phyloP scores from a whole-genome alignment of 2,113 vertebrate genomes.

The Serilophus lunatus region DNA sequence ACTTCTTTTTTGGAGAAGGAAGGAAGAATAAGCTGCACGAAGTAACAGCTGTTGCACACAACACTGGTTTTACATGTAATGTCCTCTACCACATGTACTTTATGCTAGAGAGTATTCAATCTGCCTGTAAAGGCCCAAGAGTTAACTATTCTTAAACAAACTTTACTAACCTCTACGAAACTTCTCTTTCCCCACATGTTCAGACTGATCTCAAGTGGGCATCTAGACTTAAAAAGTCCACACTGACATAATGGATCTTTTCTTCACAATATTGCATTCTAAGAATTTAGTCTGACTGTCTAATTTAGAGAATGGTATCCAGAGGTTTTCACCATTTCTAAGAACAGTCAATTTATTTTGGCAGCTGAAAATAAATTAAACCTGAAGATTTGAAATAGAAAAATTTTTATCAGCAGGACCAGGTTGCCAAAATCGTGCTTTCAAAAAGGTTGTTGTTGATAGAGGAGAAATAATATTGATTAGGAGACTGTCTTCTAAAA shows the following conservation, averaged over 20 bases:
- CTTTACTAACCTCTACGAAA: not conserved
- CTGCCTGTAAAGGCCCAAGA: not conserved
- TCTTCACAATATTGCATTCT: not conserved
- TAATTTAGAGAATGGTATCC: not conserved
- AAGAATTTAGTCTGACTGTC: not conserved
- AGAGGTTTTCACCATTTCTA: not conserved
- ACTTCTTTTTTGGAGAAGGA: not conserved
- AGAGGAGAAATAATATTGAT: conserved; percentile 47
- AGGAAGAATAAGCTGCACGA: not conserved
- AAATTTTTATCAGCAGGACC: not conserved
- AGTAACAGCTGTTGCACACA: not conserved
- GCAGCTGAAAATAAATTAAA: conserved; percentile 12
- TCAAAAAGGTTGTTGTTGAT: conserved; percentile 28
- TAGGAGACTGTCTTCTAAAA: conserved; percentile 64
- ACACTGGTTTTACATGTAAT: not conserved
- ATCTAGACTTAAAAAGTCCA: not conserved
- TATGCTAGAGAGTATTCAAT: not conserved
- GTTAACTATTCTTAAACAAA: not conserved
- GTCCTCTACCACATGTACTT: not conserved
- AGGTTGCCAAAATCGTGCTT: not conserved
- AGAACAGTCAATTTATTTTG: not conserved
- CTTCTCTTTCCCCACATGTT: not conserved
- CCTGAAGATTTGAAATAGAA: not conserved
- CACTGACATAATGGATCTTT: not conserved
- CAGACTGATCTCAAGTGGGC: not conserved